These are phyloP conservation scores for Cantharis rufa DNA, from an alignment of 2,888 invertebrate species.

Conservation along the genomic window DNA sequence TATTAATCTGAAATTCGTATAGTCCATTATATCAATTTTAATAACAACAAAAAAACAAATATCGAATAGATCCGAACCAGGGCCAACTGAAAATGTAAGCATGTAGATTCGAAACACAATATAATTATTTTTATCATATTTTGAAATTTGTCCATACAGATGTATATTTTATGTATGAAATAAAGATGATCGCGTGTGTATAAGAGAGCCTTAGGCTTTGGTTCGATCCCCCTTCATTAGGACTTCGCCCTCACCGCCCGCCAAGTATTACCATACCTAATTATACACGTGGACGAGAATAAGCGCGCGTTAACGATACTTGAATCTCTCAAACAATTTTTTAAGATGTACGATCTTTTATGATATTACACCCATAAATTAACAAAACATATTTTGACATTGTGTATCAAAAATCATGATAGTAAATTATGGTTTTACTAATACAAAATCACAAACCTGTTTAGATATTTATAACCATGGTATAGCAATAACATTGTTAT, in stretches of 20 bases:
- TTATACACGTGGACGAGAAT: slow-evolving; percentile 52
- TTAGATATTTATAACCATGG: background rate
- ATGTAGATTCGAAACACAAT: background rate
- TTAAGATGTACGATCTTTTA: slow-evolving; percentile 25
- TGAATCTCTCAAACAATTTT: slow-evolving; percentile 21
- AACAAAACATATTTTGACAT: slow-evolving; percentile 24
- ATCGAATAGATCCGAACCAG: background rate
- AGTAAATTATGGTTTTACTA: slow-evolving; percentile 12
- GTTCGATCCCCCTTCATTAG: slow-evolving; percentile 42
- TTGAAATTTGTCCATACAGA: background rate
- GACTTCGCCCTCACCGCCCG: slow-evolving; percentile 54
- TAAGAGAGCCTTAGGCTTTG: slow-evolving; percentile 40
- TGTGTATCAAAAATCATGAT: slow-evolving; percentile 18
- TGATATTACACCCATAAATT: slow-evolving; percentile 26
- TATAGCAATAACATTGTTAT: background rate
- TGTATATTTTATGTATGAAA: background rate
- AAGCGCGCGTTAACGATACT: slow-evolving; percentile 30
- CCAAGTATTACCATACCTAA: slow-evolving; percentile 56
- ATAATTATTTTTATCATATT: background rate
- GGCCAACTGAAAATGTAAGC: background rate
- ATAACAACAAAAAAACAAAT: no score
- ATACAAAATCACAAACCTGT: background rate
- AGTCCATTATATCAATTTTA: no score
- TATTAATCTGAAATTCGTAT: no score
- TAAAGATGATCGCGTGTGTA: slow-evolving; percentile 46